These are phyloP conservation scores for Valencia hispanica DNA, from an alignment of 2,797 vertebrate genomes.

Conservation along the genomic window DNA sequence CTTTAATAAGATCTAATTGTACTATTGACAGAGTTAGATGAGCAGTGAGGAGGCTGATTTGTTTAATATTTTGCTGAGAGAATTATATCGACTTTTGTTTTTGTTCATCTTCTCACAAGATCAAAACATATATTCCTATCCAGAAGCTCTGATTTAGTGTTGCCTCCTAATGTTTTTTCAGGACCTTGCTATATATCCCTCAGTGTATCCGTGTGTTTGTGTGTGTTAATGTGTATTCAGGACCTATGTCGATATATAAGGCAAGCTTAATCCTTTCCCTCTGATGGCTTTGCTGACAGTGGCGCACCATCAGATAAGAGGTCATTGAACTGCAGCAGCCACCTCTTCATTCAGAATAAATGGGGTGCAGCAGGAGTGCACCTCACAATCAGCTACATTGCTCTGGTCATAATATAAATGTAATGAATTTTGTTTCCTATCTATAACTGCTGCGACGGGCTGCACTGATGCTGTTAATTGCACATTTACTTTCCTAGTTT, in stretches of 20 bases:
- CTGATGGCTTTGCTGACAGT: slow-evolving; percentile 84
- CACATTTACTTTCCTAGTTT: slow-evolving; percentile 67
- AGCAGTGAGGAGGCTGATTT: slow-evolving; percentile 72
- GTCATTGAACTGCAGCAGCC: slow-evolving; percentile 84
- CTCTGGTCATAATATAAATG: slow-evolving; percentile 83
- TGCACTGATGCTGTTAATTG: slow-evolving; percentile 68
- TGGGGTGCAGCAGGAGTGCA: slow-evolving; percentile 82
- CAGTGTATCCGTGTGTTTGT: slow-evolving; percentile 32
- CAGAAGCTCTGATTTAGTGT: slow-evolving; percentile 74
- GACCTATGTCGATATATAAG: slow-evolving; percentile 81
- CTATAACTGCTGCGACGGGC: slow-evolving; percentile 57
- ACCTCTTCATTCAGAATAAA: slow-evolving; percentile 85
- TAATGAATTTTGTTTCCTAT: slow-evolving; percentile 79
- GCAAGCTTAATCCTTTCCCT: slow-evolving; percentile 82
- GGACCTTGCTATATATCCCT: slow-evolving; percentile 46
- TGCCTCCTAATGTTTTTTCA: slow-evolving; percentile 71
- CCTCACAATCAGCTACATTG: slow-evolving; percentile 75
- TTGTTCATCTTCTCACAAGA: slow-evolving; percentile 71
- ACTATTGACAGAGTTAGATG: slow-evolving; percentile 71
- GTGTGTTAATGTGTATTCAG: slow-evolving; percentile 70
- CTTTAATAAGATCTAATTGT: slow-evolving; percentile 73
- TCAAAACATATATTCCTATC: slow-evolving; percentile 77
- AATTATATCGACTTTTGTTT: slow-evolving; percentile 77
- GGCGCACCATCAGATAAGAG: slow-evolving; percentile 82
- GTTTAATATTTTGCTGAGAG: slow-evolving; percentile 77